Evolutionary conservation across 2,888 invertebrate species (phyloP).

Genomic region (Drosophila neoperkinsi): DNA sequence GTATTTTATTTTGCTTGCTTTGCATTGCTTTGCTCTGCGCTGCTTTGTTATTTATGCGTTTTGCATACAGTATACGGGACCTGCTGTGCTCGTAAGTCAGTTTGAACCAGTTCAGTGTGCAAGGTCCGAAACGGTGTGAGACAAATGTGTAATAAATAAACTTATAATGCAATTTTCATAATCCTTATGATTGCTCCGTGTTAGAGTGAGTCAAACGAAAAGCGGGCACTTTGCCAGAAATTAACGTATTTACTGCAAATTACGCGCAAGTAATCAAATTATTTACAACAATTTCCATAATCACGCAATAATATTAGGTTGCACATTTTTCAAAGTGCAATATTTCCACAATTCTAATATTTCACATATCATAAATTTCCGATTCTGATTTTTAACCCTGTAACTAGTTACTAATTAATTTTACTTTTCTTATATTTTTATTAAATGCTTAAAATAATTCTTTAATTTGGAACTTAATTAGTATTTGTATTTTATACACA

Average conservation of each 20-base stretch:
- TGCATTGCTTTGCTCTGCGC: conserved; percentile 23
- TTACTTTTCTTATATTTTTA: not conserved
- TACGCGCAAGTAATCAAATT: conserved; percentile 23
- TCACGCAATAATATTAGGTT: conserved; percentile 1
- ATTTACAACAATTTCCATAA: conserved; percentile 7
- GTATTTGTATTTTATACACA: not conserved
- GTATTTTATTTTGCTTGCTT: conserved; percentile 26
- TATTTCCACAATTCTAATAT: not conserved
- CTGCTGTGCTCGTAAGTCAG: conserved; percentile 24
- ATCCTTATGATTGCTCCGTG: conserved; percentile 24
- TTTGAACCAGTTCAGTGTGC: conserved; percentile 27
- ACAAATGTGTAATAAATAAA: not conserved
- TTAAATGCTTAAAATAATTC: not conserved
- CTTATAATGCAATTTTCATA: conserved; percentile 26
- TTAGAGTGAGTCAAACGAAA: conserved; percentile 3
- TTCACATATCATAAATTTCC: not conserved
- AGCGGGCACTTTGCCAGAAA: conserved; percentile 36
- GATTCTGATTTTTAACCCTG: not conserved
- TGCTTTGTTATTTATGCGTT: conserved; percentile 32
- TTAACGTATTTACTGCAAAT: conserved; percentile 8
- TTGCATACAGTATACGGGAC: conserved; percentile 43
- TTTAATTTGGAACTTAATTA: not conserved
- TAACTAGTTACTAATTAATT: not conserved
- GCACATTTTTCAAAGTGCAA: not conserved
- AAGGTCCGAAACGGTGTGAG: not conserved